Conservation (phyloP, 2,113 vertebrate species). For the Pogona vitticeps region DNA sequence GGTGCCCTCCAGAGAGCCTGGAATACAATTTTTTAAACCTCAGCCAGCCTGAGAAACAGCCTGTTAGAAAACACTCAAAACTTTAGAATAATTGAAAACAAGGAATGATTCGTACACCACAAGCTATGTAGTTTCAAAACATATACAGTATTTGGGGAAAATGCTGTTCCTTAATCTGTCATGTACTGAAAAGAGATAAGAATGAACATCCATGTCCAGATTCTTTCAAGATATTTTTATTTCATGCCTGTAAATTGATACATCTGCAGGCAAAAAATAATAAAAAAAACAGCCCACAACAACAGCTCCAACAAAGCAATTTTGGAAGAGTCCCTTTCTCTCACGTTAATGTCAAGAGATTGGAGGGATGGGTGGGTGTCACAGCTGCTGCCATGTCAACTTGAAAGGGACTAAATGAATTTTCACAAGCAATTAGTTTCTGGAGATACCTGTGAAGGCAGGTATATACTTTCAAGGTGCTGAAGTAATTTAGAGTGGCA, state of each 20-base stretch:
- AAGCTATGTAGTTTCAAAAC: too few species aligned
- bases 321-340: neutral
- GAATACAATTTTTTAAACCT: too few species aligned
- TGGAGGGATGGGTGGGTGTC: slow-evolving; percentile 34
- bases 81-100: too few species aligned
- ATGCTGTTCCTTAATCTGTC: neutral
- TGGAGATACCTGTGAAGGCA: slow-evolving; percentile 69
- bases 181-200: neutral
- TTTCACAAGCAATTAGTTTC: slow-evolving; percentile 72
- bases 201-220: neutral
- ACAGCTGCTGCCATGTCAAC: slow-evolving; percentile 58
- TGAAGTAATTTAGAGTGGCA: slow-evolving; percentile 72
- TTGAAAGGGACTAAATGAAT: slow-evolving; percentile 67
- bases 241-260: neutral
- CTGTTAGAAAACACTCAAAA: too few species aligned
- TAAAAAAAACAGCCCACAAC: too few species aligned
- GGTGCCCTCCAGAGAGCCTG: too few species aligned
- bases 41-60: too few species aligned
- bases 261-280: too few species aligned
- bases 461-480: slow-evolving; percentile 54
- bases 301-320: neutral
- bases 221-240: too few species aligned
- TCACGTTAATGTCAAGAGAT: neutral
- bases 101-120: too few species aligned
- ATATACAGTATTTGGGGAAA: too few species aligned